Conservation (phyloP, 2,888 invertebrate species). For the Pterostichus niger region DNA sequence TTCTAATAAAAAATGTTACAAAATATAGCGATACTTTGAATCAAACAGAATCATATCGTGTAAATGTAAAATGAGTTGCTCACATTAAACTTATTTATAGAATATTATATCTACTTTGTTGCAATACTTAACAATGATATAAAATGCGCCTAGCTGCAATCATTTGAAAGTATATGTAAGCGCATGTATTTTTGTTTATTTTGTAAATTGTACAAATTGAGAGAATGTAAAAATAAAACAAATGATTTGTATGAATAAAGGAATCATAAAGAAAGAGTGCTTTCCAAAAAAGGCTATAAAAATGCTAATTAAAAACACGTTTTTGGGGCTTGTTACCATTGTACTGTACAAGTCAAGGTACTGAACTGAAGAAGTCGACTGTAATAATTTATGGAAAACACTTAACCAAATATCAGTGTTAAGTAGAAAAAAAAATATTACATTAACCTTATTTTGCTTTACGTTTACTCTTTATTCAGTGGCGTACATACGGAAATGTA, state of each 20-base stretch:
- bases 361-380: background rate
- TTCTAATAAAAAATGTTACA: background rate
- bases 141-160: too few species aligned
- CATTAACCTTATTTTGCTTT: constrained; percentile 57
- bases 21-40: background rate
- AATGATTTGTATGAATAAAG: background rate
- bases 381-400: constrained; percentile 42
- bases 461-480: too few species aligned
- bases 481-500: too few species aligned
- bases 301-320: constrained; percentile 47
- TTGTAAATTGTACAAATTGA: background rate
- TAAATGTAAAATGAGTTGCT: background rate
- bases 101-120: background rate
- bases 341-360: constrained; percentile 19
- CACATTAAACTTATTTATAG: constrained; percentile 7
- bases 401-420: constrained; percentile 12
- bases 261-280: constrained; percentile 1
- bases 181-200: background rate
- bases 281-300: constrained; percentile 39
- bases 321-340: constrained; percentile 39
- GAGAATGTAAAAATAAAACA: background rate
- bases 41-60: background rate
- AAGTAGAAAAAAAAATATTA: constrained; percentile 30
- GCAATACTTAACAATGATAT: background rate
- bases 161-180: background rate